Evolutionary conservation across 2,113 vertebrate species (phyloP), one percentile per base, ranked within the genome.

Genomic region (Xiphophorus maculatus): DNA sequence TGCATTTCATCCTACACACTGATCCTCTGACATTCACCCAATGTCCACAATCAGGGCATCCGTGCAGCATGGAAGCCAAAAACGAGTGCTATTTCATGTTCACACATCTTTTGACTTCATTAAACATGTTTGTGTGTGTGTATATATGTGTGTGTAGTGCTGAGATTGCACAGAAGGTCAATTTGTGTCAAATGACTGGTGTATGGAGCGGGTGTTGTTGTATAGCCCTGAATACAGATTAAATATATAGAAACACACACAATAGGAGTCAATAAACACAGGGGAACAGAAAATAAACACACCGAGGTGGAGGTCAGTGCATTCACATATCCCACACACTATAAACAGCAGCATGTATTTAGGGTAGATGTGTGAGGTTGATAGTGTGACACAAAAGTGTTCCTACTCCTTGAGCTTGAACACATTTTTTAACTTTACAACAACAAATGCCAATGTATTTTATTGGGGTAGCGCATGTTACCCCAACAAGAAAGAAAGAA

Each of bases 101-200:
- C 60, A 60, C 76, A 69, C 65, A 67, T 79, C 58, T 76, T 69
- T 35, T 72, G 22, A 66, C 64, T 69, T 73, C 1, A 35, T 68
- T 76, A 48, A 65, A 48, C 0, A 0, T 33, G 58, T 76, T 27
- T 22, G 27, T 72, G 67, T 72, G 19, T 28, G 63, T 68, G 7
- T 63, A 1, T 63, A 1, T 19, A 48, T 76, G 73, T 69, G 66
- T n/a, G 64, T 76, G 74, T 67, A 63, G 48, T 58, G 35, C 40
- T 25, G 27, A 74, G 73, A 63, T 75, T 61, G 15, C 73, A 79
- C 30, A 71, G 66, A 80, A 80, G 82, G 86, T 89, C 86, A 84
- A 64, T n/a, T 71, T 84, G 69, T 85, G 80, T 70, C 86, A 82
- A 88, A 90, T 84, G 80, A 81, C 60, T 64, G 67, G 48, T 65